Evolutionary conservation across 2,888 invertebrate species (phyloP).

Genomic region (Drosophila siamana): DNA sequence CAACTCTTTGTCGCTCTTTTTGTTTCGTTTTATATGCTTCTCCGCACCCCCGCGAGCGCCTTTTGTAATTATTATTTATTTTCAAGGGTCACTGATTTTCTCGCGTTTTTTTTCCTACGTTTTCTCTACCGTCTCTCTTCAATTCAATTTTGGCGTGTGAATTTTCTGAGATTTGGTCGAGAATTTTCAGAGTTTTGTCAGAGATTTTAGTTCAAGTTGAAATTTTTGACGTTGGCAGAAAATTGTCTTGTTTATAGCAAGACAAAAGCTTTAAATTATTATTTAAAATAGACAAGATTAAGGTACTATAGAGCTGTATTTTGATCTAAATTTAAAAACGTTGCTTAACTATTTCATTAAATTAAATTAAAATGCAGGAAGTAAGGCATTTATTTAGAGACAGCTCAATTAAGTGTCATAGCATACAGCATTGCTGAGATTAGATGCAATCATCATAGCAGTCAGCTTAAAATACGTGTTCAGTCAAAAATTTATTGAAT

Average conservation of each 20-base stretch:
- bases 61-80: slow-evolving; percentile 66
- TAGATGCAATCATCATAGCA: background rate
- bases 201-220: slow-evolving; percentile 1
- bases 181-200: slow-evolving; percentile 7
- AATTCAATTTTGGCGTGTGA: slow-evolving; percentile 65
- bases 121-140: slow-evolving; percentile 18
- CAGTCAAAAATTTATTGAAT: too few species aligned
- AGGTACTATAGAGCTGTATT: background rate
- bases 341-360: background rate
- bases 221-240: background rate
- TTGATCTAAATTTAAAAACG: background rate
- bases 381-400: background rate
- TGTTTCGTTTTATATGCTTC: slow-evolving; percentile 11
- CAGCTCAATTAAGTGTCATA: background rate
- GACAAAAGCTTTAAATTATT: background rate
- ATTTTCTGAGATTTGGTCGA: slow-evolving; percentile 14
- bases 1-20: slow-evolving; percentile 47
- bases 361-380: background rate
- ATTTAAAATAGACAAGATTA: background rate
- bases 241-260: background rate
- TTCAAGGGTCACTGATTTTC: slow-evolving; percentile 70
- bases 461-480: background rate
- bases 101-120: slow-evolving; percentile 33
- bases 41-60: background rate
- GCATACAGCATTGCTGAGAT: background rate